phyloP scores from a whole-genome alignment of 2,797 vertebrate species.

The Molossus alvarezi region DNA sequence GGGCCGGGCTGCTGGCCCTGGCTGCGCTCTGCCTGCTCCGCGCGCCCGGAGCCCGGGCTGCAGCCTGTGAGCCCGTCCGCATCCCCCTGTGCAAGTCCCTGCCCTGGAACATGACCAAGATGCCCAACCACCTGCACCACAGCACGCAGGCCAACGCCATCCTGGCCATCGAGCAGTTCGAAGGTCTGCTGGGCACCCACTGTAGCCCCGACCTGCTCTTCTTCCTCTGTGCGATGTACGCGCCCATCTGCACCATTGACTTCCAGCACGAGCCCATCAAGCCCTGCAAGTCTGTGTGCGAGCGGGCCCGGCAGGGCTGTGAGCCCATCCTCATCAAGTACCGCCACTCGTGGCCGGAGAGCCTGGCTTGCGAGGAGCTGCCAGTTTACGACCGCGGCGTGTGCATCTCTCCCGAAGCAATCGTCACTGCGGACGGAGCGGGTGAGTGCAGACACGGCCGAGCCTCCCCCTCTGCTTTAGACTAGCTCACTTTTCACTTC shows the following conservation, averaged over 20 bases:
- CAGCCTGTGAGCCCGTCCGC: slow-evolving; percentile 96
- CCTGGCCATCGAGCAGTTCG: slow-evolving; percentile 99
- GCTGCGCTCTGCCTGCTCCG: slow-evolving; percentile 88
- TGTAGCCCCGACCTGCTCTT: slow-evolving; percentile 98
- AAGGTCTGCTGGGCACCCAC: slow-evolving; percentile 95
- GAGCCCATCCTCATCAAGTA: slow-evolving; percentile 97
- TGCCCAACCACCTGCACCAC: slow-evolving; percentile 99
- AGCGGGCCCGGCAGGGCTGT: slow-evolving; percentile 96
- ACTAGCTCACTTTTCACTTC: not conserved
- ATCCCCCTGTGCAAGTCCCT: slow-evolving; percentile 96
- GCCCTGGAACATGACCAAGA: slow-evolving; percentile 99
- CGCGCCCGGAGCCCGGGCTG: slow-evolving; percentile 88
- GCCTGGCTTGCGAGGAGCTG: slow-evolving; percentile 96
- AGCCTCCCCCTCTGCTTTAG: no score
- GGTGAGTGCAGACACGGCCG: slow-evolving; percentile 90
- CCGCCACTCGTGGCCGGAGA: slow-evolving; percentile 98
- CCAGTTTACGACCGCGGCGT: slow-evolving; percentile 98
- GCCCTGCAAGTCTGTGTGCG: slow-evolving; percentile 98
- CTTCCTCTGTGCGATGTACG: slow-evolving; percentile 99
- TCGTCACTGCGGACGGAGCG: slow-evolving; percentile 95
- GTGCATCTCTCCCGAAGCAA: slow-evolving; percentile 99
- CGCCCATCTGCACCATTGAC: slow-evolving; percentile 99
- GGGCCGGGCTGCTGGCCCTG: slow-evolving; percentile 82
- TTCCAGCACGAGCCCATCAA: slow-evolving; percentile 99
- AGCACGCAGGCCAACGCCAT: slow-evolving; percentile 99